These are phyloP conservation scores for Bradypodion pumilum DNA, from an alignment of 2,797 vertebrate genomes.

Conservation along the genomic window DNA sequence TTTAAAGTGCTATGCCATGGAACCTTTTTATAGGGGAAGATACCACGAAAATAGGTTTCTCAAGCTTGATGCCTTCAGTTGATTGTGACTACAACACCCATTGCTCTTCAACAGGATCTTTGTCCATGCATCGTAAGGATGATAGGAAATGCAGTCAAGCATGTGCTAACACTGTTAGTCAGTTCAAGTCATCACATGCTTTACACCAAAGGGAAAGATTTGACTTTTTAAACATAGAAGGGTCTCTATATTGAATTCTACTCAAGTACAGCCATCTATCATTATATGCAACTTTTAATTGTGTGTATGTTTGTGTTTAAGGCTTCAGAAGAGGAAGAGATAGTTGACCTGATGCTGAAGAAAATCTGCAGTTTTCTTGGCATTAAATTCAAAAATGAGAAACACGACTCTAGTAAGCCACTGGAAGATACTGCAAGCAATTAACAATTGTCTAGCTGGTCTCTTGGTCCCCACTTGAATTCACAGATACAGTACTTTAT, in stretches of 20 bases:
- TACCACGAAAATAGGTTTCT: neutral
- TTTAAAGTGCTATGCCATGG: no score
- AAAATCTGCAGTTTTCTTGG: conserved; percentile 91
- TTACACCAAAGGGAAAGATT: no score
- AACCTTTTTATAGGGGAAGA: neutral
- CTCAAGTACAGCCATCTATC: neutral
- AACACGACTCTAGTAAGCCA: rapidly evolving
- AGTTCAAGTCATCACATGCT: no score
- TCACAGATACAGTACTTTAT: neutral
- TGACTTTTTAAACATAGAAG: no score
- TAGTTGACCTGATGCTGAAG: conserved; percentile 88
- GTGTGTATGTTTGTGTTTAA: conserved; percentile 51
- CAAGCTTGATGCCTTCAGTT: no score
- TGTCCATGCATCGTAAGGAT: neutral
- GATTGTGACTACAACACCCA: neutral
- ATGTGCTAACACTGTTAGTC: no score
- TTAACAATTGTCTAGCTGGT: neutral
- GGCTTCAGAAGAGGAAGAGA: conserved; percentile 93
- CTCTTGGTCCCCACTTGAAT: neutral
- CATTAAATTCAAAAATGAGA: conserved; percentile 81
- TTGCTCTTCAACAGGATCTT: neutral
- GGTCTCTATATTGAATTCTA: neutral
- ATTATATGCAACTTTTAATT: rapidly evolving
- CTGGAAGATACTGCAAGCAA: rapidly evolving
- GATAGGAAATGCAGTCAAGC: neutral